Evolutionary conservation across 1,140 invertebrate genomes (phyloP).

Genomic region (Panagrolaimus sp.): DNA sequence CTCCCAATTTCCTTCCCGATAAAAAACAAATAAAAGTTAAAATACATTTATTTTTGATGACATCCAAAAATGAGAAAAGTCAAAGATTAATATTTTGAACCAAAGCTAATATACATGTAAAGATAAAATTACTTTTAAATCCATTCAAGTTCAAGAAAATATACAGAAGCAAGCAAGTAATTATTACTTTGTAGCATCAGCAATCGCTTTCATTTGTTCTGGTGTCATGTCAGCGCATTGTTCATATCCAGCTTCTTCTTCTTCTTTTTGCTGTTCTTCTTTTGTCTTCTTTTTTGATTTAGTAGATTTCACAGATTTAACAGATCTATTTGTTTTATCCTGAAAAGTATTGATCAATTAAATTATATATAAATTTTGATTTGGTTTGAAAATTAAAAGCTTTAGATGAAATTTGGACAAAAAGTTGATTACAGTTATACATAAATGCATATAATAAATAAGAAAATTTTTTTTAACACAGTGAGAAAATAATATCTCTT

Average conservation of each 20-base stretch:
- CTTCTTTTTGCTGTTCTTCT: background rate
- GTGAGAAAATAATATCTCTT: no score
- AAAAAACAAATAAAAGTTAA: background rate
- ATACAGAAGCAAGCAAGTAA: no score
- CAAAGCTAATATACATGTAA: background rate
- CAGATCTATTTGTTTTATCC: no score
- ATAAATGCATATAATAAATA: no score
- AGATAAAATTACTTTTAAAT: background rate
- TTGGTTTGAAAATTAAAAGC: no score
- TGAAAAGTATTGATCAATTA: background rate
- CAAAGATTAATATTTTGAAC: background rate
- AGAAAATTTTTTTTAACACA: no score
- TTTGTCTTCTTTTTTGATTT: background rate
- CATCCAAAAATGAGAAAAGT: background rate
- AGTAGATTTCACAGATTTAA: background rate
- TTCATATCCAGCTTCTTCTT: slow-evolving; percentile 6
- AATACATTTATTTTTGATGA: no score
- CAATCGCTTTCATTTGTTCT: slow-evolving; percentile 7
- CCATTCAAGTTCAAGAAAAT: background rate
- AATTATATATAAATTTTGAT: no score
- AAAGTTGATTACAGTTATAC: no score
- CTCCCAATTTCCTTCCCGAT: background rate
- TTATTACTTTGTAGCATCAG: slow-evolving; percentile 5
- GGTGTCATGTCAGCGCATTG: slow-evolving; percentile 5
- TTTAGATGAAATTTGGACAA: no score